Percentiles rank a stretch among this genome's conserved stretches.
phyloP scores from a whole-genome alignment of 1,140 invertebrate genomes.

The Penaeus japonicus region DNA sequence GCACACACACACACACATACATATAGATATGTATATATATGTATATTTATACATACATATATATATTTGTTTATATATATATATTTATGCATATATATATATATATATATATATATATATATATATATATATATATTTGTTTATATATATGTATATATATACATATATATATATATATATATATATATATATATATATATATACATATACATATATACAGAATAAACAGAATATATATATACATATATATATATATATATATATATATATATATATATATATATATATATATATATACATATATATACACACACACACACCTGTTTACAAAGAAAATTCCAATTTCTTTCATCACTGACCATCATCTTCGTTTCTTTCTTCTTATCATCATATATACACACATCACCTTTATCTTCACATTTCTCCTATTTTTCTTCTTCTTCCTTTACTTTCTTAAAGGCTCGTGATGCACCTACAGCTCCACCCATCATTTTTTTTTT shows the following conservation, averaged over 20 bases:
- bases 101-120: background rate
- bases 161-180: background rate
- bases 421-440: background rate
- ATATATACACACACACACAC: background rate
- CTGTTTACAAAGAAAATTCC: background rate
- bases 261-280: background rate
- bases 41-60: no score
- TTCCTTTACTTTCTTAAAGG: background rate
- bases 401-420: background rate
- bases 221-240: no score
- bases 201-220: background rate
- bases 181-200: background rate
- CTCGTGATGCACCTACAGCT: no score
- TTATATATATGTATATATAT: no score
- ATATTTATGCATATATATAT: background rate
- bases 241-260: background rate
- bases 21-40: no score
- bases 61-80: no score
- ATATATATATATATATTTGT: background rate
- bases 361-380: background rate
- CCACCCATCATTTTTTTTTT: no score
- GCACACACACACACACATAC: background rate
- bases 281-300: background rate
- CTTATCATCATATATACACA: background rate
- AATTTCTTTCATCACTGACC: background rate